A percentile compares a stretch with the other conserved stretches of the same genome.
phyloP scores from a whole-genome alignment of 1,140 invertebrate species.

The Zaprionus vittiger region DNA sequence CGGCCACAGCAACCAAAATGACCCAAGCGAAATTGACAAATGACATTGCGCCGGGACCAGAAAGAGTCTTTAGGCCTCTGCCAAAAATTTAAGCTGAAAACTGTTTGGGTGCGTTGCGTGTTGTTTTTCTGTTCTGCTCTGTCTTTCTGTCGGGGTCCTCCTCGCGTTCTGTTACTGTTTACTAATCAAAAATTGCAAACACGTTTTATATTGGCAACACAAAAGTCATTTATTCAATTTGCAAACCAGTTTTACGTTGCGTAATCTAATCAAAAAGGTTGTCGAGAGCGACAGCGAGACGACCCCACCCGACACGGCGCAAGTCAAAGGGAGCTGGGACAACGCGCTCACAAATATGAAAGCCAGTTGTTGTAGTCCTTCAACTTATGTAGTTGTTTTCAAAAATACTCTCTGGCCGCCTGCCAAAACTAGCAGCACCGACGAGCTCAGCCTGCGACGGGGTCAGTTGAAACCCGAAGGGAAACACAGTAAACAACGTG shows the following conservation, averaged over 20 bases:
- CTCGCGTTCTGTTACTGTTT: conserved; percentile 53
- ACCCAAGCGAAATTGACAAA: conserved; percentile 72
- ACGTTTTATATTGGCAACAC: conserved; percentile 83
- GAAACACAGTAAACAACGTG: conserved; percentile 55
- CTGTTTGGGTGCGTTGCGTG: neutral
- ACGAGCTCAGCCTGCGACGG: conserved; percentile 22
- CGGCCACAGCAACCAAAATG: conserved; percentile 18
- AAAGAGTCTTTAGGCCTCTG: conserved; percentile 17
- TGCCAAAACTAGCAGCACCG: conserved; percentile 48
- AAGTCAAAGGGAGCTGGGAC: conserved; percentile 13
- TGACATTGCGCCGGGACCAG: conserved; percentile 54
- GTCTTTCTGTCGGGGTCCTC: neutral
- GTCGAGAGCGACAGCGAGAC: conserved; percentile 8
- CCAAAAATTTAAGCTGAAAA: conserved; percentile 29
- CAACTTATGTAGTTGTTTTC: conserved; percentile 10
- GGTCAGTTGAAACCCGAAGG: conserved; percentile 26
- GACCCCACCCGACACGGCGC: conserved; percentile 34
- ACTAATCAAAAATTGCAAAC: conserved; percentile 82
- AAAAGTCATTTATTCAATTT: conserved; percentile 83
- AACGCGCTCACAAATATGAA: conserved; percentile 1
- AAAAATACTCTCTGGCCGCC: conserved; percentile 50
- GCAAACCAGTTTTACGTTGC: conserved; percentile 81
- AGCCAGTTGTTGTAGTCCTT: neutral
- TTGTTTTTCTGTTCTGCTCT: conserved; percentile 18
- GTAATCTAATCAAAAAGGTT: conserved; percentile 82